phyloP scores from a whole-genome alignment of 1,140 invertebrate species.

The Diploscapter pachys region DNA sequence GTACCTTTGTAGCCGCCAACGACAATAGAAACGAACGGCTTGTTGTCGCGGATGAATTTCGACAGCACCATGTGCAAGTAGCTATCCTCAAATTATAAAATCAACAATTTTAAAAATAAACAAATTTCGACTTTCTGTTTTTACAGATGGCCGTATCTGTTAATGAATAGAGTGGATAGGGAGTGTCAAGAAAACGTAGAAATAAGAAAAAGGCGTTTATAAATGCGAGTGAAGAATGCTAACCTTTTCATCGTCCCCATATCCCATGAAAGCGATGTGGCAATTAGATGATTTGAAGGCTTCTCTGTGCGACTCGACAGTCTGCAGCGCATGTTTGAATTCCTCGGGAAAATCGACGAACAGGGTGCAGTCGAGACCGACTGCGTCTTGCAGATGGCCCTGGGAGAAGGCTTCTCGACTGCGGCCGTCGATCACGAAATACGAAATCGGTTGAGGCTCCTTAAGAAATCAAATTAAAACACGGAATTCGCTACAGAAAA shows the following conservation, averaged over 20 bases:
- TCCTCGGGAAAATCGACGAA: slow-evolving; percentile 92
- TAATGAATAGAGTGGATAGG: too few species aligned
- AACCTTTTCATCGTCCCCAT: slow-evolving; percentile 67
- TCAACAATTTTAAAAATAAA: too few species aligned
- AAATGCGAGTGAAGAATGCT: neutral
- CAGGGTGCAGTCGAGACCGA: slow-evolving; percentile 83
- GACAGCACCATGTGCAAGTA: slow-evolving; percentile 97
- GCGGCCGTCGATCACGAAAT: slow-evolving; percentile 94
- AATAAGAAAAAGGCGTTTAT: neutral
- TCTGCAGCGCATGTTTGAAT: slow-evolving; percentile 89
- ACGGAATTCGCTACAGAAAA: too few species aligned
- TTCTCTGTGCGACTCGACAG: slow-evolving; percentile 68
- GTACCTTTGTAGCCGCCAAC: slow-evolving; percentile 77
- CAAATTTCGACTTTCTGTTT: too few species aligned
- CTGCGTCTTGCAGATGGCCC: slow-evolving; percentile 90
- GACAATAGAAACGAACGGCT: slow-evolving; percentile 84
- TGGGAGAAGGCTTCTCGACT: slow-evolving; percentile 93
- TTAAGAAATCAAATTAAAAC: too few species aligned
- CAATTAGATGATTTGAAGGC: slow-evolving; percentile 50
- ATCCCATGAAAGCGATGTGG: slow-evolving; percentile 93
- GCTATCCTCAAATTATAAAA: slow-evolving; percentile 68
- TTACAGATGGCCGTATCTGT: too few species aligned
- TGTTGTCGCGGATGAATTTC: slow-evolving; percentile 89
- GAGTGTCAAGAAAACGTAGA: neutral
- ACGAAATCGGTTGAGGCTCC: slow-evolving; percentile 66